Evolutionary conservation across 2,113 vertebrate genomes (phyloP).

Genomic region (Trogon melanurus): DNA sequence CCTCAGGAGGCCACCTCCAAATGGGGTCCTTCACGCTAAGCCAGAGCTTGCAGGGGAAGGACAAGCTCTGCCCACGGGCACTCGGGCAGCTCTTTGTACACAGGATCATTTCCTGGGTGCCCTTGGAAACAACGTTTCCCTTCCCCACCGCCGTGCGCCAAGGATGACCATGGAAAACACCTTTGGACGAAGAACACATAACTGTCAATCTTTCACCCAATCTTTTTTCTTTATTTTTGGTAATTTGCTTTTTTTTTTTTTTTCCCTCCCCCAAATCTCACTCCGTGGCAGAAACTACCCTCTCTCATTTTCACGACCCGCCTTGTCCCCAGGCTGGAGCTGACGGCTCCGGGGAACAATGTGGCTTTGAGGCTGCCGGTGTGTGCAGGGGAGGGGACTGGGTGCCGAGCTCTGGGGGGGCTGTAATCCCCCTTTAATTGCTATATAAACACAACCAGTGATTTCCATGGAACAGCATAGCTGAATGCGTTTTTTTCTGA

Average conservation of each 20-base stretch:
- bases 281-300: constrained; percentile 8
- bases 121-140: fast-evolving
- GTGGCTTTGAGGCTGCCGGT: constrained; percentile 50
- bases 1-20: background rate
- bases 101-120: background rate
- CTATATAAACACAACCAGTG: constrained; percentile 57
- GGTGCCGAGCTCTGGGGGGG: constrained; percentile 47
- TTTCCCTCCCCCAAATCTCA: background rate
- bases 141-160: background rate
- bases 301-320: background rate
- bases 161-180: background rate
- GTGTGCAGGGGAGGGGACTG: constrained; percentile 22
- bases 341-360: constrained; percentile 44
- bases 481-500: background rate
- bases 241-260: background rate
- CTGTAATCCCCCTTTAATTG: constrained; percentile 76
- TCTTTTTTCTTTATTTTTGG: background rate
- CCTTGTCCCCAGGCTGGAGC: constrained; percentile 19
- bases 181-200: background rate
- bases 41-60: background rate
- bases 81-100: background rate
- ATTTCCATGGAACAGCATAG: constrained; percentile 32
- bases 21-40: background rate
- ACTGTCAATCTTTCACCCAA: background rate
- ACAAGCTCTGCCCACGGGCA: background rate